Percentiles rank a stretch among this genome's conserved stretches.
Conservation (phyloP, 2,113 vertebrate genomes). For the Aleadryas rufinucha region DNA sequence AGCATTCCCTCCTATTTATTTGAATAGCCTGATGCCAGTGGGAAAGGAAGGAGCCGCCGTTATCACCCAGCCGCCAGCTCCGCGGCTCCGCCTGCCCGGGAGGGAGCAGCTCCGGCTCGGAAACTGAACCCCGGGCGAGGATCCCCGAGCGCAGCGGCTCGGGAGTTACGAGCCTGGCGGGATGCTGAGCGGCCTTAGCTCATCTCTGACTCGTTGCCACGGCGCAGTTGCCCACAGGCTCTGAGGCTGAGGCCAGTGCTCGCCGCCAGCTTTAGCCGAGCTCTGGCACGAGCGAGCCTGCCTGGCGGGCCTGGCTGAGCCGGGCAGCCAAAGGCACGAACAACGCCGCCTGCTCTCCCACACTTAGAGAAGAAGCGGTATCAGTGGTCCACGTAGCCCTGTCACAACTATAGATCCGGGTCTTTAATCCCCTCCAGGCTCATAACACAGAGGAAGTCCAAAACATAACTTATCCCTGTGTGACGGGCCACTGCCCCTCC, state of each 20-base stretch:
- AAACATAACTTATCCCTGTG: not conserved
- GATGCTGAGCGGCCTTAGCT: not conserved
- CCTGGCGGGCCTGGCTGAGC: not conserved
- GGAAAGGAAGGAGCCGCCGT: not conserved
- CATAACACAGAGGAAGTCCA: not conserved
- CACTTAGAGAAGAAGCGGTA: accelerated
- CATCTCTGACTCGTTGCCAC: not conserved
- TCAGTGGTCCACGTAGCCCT: accelerated
- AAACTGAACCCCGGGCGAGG: not conserved
- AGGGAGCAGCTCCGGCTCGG: not conserved
- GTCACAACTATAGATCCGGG: not conserved
- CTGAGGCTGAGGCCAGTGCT: not conserved
- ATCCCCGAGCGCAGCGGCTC: not conserved
- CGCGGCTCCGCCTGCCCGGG: not conserved
- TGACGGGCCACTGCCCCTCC: not conserved
- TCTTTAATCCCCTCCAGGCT: not conserved
- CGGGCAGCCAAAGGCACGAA: not conserved
- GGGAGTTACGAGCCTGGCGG: accelerated
- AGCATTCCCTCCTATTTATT: not conserved
- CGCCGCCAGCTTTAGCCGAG: not conserved
- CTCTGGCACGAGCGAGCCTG: accelerated
- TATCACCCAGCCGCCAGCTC: not conserved
- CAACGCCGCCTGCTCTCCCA: not conserved
- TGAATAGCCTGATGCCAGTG: not conserved
- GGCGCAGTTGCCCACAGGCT: accelerated